Evolutionary conservation across 2,888 invertebrate genomes (phyloP).

Genomic region (Cabera pusaria): DNA sequence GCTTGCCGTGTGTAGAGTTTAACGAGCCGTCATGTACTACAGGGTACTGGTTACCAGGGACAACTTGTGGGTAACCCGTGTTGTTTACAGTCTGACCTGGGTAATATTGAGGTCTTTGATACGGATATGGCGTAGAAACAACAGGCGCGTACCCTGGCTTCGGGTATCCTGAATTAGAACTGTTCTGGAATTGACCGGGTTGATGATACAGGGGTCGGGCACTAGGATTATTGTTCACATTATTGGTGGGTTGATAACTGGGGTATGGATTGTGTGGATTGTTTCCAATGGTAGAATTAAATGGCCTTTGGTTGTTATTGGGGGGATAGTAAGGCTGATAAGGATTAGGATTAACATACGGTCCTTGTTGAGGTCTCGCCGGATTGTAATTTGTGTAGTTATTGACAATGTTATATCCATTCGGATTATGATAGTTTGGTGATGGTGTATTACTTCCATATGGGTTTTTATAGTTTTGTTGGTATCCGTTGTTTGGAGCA

Average conservation of each 20-base stretch:
- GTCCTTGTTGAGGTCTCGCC: slow-evolving; percentile 7
- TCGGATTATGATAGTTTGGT: slow-evolving; percentile 1
- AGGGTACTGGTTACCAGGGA: slow-evolving; percentile 21
- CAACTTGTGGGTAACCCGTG: slow-evolving; percentile 6
- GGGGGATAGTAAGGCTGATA: slow-evolving; percentile 5
- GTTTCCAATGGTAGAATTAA: slow-evolving; percentile 7
- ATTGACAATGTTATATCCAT: slow-evolving; percentile 1
- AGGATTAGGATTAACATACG: slow-evolving; percentile 3
- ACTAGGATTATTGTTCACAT: slow-evolving; percentile 18
- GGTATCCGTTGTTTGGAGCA: slow-evolving; percentile 4
- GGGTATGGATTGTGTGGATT: slow-evolving; percentile 11
- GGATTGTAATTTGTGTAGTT: slow-evolving; percentile 5
- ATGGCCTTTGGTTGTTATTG: slow-evolving; percentile 9
- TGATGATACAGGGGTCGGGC: slow-evolving; percentile 18
- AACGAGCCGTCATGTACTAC: slow-evolving; percentile 15
- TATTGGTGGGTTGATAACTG: slow-evolving; percentile 15
- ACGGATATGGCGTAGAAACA: slow-evolving; percentile 16
- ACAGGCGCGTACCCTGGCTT: slow-evolving; percentile 10
- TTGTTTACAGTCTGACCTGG: slow-evolving; percentile 8
- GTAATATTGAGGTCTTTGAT: slow-evolving; percentile 29
- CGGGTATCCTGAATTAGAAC: slow-evolving; percentile 19
- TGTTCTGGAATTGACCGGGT: slow-evolving; percentile 18
- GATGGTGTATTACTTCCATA: slow-evolving; percentile 2
- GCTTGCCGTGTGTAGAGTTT: slow-evolving; percentile 21
- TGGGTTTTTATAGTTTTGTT: slow-evolving; percentile 5